These are phyloP conservation scores for Drosophila setosimentum DNA, from an alignment of 2,888 invertebrate genomes.

Conservation along the genomic window DNA sequence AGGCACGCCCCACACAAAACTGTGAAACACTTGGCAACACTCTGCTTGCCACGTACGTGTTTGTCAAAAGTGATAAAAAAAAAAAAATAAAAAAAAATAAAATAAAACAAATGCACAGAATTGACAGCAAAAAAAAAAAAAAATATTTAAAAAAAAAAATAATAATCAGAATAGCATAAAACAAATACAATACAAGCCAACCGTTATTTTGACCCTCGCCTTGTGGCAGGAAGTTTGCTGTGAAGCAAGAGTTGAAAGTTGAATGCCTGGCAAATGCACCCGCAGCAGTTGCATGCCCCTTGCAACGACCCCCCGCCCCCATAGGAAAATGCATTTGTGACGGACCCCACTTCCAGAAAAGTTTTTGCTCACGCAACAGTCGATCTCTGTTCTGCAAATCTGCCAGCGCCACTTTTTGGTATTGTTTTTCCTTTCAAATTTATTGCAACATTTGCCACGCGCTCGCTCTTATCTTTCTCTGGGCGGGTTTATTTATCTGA, in stretches of 20 bases:
- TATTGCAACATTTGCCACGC: constrained; percentile 75
- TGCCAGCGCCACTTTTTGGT: constrained; percentile 37
- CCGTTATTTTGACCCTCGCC: constrained; percentile 54
- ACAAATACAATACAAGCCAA: constrained; percentile 27
- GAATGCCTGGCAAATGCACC: constrained; percentile 82
- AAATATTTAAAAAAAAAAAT: background rate
- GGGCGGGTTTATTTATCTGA: constrained; percentile 82
- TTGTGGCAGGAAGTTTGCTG: constrained; percentile 31
- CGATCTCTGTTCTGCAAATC: constrained; percentile 44
- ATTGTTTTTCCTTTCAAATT: constrained; percentile 79
- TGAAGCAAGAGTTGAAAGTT: constrained; percentile 83
- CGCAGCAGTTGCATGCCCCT: constrained; percentile 27
- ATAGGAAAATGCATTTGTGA: constrained; percentile 55
- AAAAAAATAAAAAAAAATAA: constrained; percentile 20
- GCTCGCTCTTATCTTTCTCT: constrained; percentile 61
- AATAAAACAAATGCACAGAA: constrained; percentile 14
- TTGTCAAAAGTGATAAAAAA: constrained; percentile 30
- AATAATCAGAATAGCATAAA: background rate
- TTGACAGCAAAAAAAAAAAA: background rate
- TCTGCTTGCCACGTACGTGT: constrained; percentile 41
- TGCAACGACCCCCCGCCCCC: background rate
- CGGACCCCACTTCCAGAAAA: constrained; percentile 30
- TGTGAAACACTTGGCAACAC: constrained; percentile 61
- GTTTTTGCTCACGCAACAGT: constrained; percentile 72
- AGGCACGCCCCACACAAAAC: constrained; percentile 52